A percentile compares a stretch with the other conserved stretches of the same genome.
phyloP scores from a whole-genome alignment of 1,140 invertebrate genomes.

The Carcinoscorpius rotundicauda region DNA sequence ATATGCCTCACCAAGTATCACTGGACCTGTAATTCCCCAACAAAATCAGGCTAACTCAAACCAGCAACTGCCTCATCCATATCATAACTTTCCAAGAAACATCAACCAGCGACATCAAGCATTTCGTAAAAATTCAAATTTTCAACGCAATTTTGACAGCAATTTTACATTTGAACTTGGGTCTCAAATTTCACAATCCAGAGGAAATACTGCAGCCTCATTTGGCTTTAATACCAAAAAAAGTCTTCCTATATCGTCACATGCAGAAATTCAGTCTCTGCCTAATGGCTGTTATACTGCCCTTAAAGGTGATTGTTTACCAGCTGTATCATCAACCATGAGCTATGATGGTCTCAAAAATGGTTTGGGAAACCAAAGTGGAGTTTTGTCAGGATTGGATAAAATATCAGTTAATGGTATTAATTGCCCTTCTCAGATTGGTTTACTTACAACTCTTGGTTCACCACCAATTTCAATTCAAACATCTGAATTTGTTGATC shows the following conservation, averaged over 20 bases:
- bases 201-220: constrained; percentile 1
- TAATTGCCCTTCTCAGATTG: constrained; percentile 6
- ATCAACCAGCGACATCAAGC: constrained; percentile 11
- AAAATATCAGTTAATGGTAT: constrained; percentile 4
- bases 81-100: constrained; percentile 20
- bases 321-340: constrained; percentile 6
- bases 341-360: constrained; percentile 1
- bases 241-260: constrained; percentile 10
- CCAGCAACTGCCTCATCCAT: constrained; percentile 10
- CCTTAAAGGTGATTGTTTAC: constrained; percentile 8
- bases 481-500: constrained; percentile 14
- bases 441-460: constrained; percentile 3
- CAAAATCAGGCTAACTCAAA: too few species aligned
- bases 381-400: constrained; percentile 1
- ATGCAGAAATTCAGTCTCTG: constrained; percentile 4
- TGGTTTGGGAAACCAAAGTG: background rate
- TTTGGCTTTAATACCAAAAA: constrained; percentile 1
- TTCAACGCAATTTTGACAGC: constrained; percentile 2
- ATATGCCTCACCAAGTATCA: too few species aligned
- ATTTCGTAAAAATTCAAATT: constrained; percentile 3
- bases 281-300: background rate
- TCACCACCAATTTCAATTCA: constrained; percentile 7
- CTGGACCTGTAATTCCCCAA: too few species aligned
- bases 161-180: constrained; percentile 7
- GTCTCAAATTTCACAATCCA: constrained; percentile 5